Evolutionary conservation across 2,113 vertebrate genomes (phyloP), one percentile per base, ranked within the genome.

Genomic region (Megaceryle maxima): DNA sequence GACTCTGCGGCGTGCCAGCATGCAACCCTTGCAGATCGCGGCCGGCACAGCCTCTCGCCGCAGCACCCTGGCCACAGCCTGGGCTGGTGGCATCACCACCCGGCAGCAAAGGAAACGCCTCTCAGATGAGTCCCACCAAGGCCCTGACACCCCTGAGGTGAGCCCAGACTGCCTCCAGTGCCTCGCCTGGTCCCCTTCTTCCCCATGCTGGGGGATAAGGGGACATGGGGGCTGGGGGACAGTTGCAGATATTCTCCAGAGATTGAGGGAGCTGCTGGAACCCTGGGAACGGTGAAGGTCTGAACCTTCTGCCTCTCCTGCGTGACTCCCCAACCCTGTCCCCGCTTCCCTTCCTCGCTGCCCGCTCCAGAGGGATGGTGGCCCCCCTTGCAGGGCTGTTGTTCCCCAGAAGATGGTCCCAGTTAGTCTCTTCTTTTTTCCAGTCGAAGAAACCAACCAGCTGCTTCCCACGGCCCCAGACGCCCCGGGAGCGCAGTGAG

Each of bases 381-480:
- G 6, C 11, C 31, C 26, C 51, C 51, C 51, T 25, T 8, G 25
- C 33, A 4, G 50, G n/a, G n/a, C 5, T 26, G 11, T 25, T 5
- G n/a, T 48, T 37, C 18, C 20, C 28, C 6, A 8, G 21, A 19
- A 64, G 13, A 56, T 5, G 16, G 12, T 62, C n/a, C 33, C 10
- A 19, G 12, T 57, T 56, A 4, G 3, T 48, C 9, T 29, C 50
- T 14, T 13, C 20, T 81, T 41, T 77, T 37, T 53, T 56, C 21
- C 16, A 98, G 94, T 93, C 97, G 55, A 99, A 99, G 97, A 98
- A 98, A 72, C 96, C 97, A 5, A 97, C 98, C 80, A 99, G 98
- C 94, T 99, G 99, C 92, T 99, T 99, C 95, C 98, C 99, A 1
- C 98, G 98, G 5, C 98, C 99, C 6, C 98, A 98, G 84, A 99